Evolutionary conservation across 2,888 invertebrate genomes (phyloP).

Genomic region (Pyrgus malvae): DNA sequence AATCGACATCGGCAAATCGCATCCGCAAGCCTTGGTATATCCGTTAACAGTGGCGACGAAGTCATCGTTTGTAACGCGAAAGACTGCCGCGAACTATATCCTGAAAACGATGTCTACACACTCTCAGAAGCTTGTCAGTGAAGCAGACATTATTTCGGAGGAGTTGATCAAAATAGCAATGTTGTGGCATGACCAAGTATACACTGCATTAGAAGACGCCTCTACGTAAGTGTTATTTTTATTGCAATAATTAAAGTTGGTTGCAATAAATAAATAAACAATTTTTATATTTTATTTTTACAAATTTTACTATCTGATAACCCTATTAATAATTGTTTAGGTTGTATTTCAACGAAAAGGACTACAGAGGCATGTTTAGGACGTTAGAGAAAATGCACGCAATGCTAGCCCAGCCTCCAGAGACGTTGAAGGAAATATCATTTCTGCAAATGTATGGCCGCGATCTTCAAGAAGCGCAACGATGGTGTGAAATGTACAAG

Average conservation of each 20-base stretch:
- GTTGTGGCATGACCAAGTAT: conserved; percentile 97
- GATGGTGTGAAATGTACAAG: conserved; percentile 96
- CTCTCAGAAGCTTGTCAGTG: conserved; percentile 94
- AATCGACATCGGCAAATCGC: conserved; percentile 97
- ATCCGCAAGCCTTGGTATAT: conserved; percentile 98
- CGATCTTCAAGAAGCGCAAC: conserved; percentile 95
- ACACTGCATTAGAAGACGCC: conserved; percentile 93
- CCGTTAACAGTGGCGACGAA: conserved; percentile 98
- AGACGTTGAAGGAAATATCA: conserved; percentile 98
- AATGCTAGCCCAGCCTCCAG: conserved; percentile 96
- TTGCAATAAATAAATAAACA: too few species aligned
- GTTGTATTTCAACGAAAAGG: conserved; percentile 97
- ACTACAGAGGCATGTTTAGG: conserved; percentile 97
- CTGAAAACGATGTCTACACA: conserved; percentile 97
- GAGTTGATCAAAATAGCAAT: conserved; percentile 99
- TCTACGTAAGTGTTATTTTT: conserved; percentile 96
- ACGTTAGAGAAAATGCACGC: conserved; percentile 96
- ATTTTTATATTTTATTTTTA: too few species aligned
- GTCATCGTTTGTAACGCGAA: conserved; percentile 90
- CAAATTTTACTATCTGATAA: too few species aligned
- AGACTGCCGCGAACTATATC: conserved; percentile 96
- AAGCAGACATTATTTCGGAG: conserved; percentile 97
- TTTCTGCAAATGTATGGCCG: conserved; percentile 98
- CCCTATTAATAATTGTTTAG: conserved; percentile 70
- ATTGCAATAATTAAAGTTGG: conserved; percentile 89